Conservation (phyloP, 2,888 invertebrate genomes). For the Oscheius myriophilus region DNA sequence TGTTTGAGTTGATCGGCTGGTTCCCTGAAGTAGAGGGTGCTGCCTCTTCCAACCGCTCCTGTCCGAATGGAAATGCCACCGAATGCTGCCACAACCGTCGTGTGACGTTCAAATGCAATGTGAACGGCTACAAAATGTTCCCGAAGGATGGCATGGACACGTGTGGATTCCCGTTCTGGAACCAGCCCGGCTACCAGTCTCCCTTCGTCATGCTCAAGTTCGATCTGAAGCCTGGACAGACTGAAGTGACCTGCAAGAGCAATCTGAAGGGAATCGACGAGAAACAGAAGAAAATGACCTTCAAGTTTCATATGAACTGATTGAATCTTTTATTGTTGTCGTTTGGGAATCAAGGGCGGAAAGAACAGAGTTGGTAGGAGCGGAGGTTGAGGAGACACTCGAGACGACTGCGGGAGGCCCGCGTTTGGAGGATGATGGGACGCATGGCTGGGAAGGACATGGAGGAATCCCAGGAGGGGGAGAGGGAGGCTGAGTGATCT, state of each 20-base stretch:
- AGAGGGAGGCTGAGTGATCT: neutral
- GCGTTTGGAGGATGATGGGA: slow-evolving; percentile 37
- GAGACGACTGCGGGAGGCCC: slow-evolving; percentile 35
- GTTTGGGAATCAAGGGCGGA: neutral
- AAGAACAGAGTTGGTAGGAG: slow-evolving; percentile 45
- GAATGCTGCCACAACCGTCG: slow-evolving; percentile 12
- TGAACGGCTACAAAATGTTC: slow-evolving; percentile 3
- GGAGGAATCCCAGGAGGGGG: neutral
- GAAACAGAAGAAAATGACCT: neutral
- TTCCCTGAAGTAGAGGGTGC: slow-evolving; percentile 10
- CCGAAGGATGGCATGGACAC: slow-evolving; percentile 28
- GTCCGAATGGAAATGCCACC: neutral
- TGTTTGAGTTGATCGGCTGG: slow-evolving; percentile 19
- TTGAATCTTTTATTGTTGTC: slow-evolving; percentile 7
- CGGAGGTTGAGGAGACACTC: slow-evolving; percentile 48
- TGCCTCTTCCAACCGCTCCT: neutral
- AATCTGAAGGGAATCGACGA: slow-evolving; percentile 14
- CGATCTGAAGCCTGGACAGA: slow-evolving; percentile 8
- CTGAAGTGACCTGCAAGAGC: slow-evolving; percentile 1
- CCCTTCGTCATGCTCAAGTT: slow-evolving; percentile 29
- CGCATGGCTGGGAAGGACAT: slow-evolving; percentile 17
- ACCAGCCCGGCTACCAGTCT: slow-evolving; percentile 16
- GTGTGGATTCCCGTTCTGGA: slow-evolving; percentile 26
- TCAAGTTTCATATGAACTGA: slow-evolving; percentile 17
- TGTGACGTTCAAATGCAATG: slow-evolving; percentile 9